Base-by-base conservation (phyloP, 2,113 vertebrate species). In the Erythrocercus mccallii region DNA sequence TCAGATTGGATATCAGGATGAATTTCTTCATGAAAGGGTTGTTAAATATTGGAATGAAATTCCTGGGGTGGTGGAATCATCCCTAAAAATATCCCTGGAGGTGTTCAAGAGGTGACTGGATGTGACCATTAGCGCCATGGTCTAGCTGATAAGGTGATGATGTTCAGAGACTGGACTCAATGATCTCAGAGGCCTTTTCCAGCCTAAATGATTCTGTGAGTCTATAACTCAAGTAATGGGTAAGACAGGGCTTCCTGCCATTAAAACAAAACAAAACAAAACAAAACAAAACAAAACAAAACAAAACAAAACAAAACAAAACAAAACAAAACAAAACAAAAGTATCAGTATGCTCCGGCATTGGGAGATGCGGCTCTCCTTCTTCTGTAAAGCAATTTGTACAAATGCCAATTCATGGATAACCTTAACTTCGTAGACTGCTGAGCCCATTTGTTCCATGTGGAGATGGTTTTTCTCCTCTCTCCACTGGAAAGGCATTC, bases 111-210 rank as follows among this genome's bases (percentile, higher is more conserved):
- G 53, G 61, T 15, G 79, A 48, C 21, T 40, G n/a, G 30, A 76
- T 0, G 0, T 23, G 70, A 28, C 48, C 53, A 24, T 60, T 15
- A 37, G 62, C 2, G 2, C 35, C 22, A 11, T 7, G 18, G 22
- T 47, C 40, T 40, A 27, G 38, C 25, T 28, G 62, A 69, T 15
- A 54, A 82, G 30, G 30, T 31, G 20, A 14, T 35, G 14, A 76
- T 70, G 10, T 40, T 33, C 56, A 70, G 58, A 56, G 21, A 25
- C 2, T 33, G 27, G 48, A 54, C 40, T 42, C 1, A 0, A 57
- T 65, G 16, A 76, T 48, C 15, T 69, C 79, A 56, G 35, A 48
- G 7, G 21, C 35, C 48, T 77, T 62, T 83, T 42, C 31, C 18
- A 82, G 62, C 25, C n/a, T 54, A 56, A 82, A 48, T 20, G 22